Base-by-base conservation (phyloP, 2,888 invertebrate genomes). In the Hypomecis punctinalis region DNA sequence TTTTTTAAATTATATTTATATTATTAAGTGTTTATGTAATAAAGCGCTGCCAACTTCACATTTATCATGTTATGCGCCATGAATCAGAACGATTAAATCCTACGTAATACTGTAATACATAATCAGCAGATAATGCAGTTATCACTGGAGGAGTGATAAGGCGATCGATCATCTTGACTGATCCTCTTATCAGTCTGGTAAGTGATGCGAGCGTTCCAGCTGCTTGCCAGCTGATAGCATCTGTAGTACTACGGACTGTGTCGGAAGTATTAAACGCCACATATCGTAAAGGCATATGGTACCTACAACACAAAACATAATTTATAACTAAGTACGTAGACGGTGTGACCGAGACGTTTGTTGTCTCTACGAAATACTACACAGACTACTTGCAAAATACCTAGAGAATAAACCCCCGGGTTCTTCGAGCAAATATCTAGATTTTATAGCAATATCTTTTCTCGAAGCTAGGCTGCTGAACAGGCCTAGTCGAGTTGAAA, bases 91-190 rank as follows among this genome's bases (percentile, higher is more conserved):
- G 54, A 54, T 33, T 54, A 54, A 54, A 35, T n/a, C 8, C 35
- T 54, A 54, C 23, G 43, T 56, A 47, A 56, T 46, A 6, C n/a
- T n/a, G 43, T 56, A 56, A 56, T 46, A 10, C n/a, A 39, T 56
- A 39, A 40, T 37, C 36, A 49, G 36, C 37, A n/a, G 8, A 37
- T 36, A 11, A 23, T 35, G 10, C 35, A 33, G 11, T 57, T 57
- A 57, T 57, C 57, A 13, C 11, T 42, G 40, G 8, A 48, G 57
- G 36, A 49, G n/a, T 47, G 48, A 52, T 52, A 52, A 52, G 23
- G 13, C 13, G 7, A 8, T 36, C 13, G 10, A 58, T 58, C 49
- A 23, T 23, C 23, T 23, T 3, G 1, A 3, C 23, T 3, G 23
- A 23, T 23, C 23, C 1, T 23, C 23, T 23, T 23, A 23, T 23